Percentiles rank a stretch among this genome's conserved stretches.
Conservation (phyloP, 2,797 vertebrate species). For the Monodelphis domestica region DNA sequence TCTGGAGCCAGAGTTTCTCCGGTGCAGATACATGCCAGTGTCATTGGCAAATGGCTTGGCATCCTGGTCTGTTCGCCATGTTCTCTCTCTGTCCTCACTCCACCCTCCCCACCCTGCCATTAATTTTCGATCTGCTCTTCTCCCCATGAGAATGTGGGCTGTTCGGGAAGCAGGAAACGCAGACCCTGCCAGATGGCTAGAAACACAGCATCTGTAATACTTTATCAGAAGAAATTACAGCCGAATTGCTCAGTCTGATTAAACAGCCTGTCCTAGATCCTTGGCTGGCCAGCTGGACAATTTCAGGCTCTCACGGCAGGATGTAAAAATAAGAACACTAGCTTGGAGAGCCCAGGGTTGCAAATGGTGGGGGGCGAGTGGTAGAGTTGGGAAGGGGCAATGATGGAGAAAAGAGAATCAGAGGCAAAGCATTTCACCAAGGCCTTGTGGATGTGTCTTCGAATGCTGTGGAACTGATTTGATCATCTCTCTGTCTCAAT, state of each 20-base stretch:
- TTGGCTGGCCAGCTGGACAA: slow-evolving; percentile 75
- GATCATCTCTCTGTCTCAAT: not conserved
- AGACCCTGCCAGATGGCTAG: slow-evolving; percentile 79
- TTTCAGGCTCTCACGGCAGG: slow-evolving; percentile 53
- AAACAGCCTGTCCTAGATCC: slow-evolving; percentile 72
- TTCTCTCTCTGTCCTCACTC: not conserved
- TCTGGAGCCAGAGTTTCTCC: not conserved
- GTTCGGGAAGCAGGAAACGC: slow-evolving; percentile 77
- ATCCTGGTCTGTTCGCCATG: not conserved
- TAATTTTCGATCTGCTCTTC: slow-evolving; percentile 45
- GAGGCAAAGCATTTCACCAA: not conserved
- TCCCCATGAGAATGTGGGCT: not conserved
- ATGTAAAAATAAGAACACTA: not conserved
- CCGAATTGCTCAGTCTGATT: slow-evolving; percentile 74
- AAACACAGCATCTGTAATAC: slow-evolving; percentile 78
- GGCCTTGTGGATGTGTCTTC: not conserved
- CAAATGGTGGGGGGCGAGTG: not conserved
- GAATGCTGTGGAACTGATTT: not conserved
- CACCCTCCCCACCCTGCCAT: slow-evolving; percentile 21
- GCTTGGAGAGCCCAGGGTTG: not conserved
- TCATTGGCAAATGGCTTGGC: not conserved
- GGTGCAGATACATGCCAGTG: not conserved
- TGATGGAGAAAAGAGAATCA: not conserved
- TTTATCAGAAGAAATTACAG: slow-evolving; percentile 80
- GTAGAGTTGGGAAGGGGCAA: not conserved